Evolutionary conservation across 2,888 invertebrate genomes (phyloP).

Genomic region (Drosophila subquinaria): DNA sequence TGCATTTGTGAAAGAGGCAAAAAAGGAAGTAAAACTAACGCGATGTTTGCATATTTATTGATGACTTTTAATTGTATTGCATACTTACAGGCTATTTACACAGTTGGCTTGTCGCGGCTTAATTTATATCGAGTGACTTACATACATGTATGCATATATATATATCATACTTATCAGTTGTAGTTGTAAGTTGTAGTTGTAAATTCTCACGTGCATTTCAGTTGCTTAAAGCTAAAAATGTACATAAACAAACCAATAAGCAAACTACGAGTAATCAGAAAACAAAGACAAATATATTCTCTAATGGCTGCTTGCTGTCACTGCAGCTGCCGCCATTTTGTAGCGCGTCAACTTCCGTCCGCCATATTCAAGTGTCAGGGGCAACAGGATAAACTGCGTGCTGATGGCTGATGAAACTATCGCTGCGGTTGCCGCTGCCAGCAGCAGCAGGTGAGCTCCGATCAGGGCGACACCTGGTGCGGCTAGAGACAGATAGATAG

Average conservation of each 20-base stretch:
- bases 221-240: conserved; percentile 79
- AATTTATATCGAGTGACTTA: conserved; percentile 44
- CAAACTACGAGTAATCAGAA: conserved; percentile 1
- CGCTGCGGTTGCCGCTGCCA: conserved; percentile 65
- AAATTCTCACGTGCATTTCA: conserved; percentile 82
- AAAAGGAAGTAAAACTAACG: conserved; percentile 28
- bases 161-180: conserved; percentile 31
- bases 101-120: conserved; percentile 49
- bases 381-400: conserved; percentile 53
- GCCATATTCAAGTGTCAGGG: conserved; percentile 77
- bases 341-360: conserved; percentile 69
- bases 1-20: background rate
- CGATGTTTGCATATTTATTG: conserved; percentile 54
- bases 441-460: conserved; percentile 52
- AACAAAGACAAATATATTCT: conserved; percentile 16
- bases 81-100: conserved; percentile 76
- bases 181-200: conserved; percentile 53
- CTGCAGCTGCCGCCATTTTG: conserved; percentile 49
- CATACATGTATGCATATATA: conserved; percentile 40
- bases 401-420: conserved; percentile 47
- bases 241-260: conserved; percentile 44
- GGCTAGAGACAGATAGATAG: conserved; percentile 21
- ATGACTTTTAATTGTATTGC: conserved; percentile 67
- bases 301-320: conserved; percentile 19
- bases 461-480: conserved; percentile 50